Percentiles rank a stretch among this genome's conserved stretches.
Conservation (phyloP, 2,113 vertebrate species). For the Oenanthe oenanthe region DNA sequence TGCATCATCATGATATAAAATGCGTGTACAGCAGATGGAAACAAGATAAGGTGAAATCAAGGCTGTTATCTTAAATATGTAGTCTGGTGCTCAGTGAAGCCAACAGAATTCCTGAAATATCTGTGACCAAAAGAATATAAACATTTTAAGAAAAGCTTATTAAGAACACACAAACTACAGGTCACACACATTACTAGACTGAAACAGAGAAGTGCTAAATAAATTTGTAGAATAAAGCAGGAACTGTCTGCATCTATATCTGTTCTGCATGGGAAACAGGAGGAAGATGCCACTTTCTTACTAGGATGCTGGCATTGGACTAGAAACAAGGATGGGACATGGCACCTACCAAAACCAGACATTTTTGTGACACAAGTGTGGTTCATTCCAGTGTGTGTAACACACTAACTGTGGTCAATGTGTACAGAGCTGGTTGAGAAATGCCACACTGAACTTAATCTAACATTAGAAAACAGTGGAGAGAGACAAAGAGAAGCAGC, state of each 20-base stretch:
- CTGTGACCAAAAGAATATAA: background rate
- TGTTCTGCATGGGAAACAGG: background rate
- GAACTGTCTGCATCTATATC: background rate
- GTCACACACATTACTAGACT: background rate
- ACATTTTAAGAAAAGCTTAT: background rate
- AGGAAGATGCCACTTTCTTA: background rate
- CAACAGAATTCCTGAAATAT: background rate
- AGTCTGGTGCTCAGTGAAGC: background rate
- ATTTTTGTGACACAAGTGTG: background rate
- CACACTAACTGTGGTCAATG: background rate
- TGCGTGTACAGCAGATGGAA: background rate
- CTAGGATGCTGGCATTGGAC: background rate
- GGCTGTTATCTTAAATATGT: background rate
- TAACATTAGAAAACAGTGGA: background rate
- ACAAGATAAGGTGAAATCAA: slow-evolving; percentile 16
- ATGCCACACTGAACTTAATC: background rate
- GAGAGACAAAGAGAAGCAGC: background rate
- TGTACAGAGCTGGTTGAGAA: background rate
- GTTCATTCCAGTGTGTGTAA: background rate
- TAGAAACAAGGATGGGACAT: background rate
- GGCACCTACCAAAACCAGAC: rapidly evolving
- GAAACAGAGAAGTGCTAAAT: background rate
- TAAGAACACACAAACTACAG: background rate
- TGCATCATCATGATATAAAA: background rate
- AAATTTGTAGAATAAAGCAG: background rate